Evolutionary conservation across 2,797 vertebrate species (phyloP), one percentile per base, ranked within the genome.

Genomic region (Alauda arvensis): DNA sequence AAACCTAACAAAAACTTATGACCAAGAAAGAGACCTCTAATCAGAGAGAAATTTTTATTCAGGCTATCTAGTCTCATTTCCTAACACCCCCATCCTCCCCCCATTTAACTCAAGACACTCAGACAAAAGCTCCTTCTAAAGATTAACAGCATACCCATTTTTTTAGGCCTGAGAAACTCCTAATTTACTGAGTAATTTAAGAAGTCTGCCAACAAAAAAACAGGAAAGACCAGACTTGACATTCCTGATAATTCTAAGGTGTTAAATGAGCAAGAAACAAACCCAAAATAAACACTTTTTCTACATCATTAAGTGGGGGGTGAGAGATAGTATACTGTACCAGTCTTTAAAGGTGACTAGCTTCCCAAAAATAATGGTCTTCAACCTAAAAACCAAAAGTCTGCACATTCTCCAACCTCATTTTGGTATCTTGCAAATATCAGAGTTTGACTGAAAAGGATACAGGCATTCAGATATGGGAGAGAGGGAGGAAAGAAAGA

Each of bases 181-280:
- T 76, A n/a, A 85, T 91, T 93, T 74, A 93, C 70, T 76, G 52
- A 80, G 70, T 82, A 85, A 91, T 70, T 90, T 55, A 82, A 93
- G 77, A 90, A 77, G 46, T 45, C 61, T 87, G 87, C 57, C 85
- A 93, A 82, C 46, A 91, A 78, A 86, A 67, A 87, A 86, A 39
- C 89, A 92, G 85, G 89, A 93, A 92, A 94, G 87, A 94, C 83
- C 31, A 91, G 87, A 88, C 77, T 63, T 48, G 33, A 82, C 71
- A 86, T 74, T 91, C 81, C 57, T 92, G 75, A 31, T 92, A 79
- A 74, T 89, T 92, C 68, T 86, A 67, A 84, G 72, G 69, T 77
- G 59, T 76, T 86, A 93, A 93, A 82, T 0, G 1, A 77, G 45
- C 26, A 77, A 85, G 89, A 88, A 83, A 69, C 46, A 85, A 85